Conservation (phyloP, 2,113 vertebrate species). For the Lepisosteus osseus region DNA sequence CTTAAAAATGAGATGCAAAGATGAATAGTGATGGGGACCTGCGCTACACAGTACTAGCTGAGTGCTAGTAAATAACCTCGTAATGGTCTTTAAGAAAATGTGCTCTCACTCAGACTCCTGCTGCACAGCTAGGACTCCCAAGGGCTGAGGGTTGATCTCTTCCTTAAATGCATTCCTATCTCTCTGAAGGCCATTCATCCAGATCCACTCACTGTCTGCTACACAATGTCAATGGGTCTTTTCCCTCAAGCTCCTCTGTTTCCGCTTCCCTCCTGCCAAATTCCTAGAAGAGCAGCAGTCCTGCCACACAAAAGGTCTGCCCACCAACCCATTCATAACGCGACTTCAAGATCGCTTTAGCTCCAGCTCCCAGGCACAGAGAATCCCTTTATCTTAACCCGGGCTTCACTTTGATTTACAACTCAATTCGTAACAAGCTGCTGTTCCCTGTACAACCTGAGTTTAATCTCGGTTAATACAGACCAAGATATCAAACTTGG, state of each 20-base stretch:
- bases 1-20: too few relatives aligned
- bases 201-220: background rate
- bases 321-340: background rate
- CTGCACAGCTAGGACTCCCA: background rate
- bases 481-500: too few relatives aligned
- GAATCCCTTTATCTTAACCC: too few relatives aligned
- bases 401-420: too few relatives aligned
- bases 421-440: too few relatives aligned
- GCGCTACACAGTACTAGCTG: too few relatives aligned
- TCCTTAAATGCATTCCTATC: background rate
- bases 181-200: background rate
- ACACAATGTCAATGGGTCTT: background rate
- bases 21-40: too few relatives aligned
- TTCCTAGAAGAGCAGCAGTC: background rate
- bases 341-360: background rate
- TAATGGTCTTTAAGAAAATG: background rate
- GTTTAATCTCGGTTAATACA: too few relatives aligned
- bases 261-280: background rate
- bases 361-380: background rate
- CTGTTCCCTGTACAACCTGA: too few relatives aligned
- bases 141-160: background rate
- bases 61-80: background rate
- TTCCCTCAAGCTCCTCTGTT: background rate
- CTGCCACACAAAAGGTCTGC: too few relatives aligned
- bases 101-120: background rate